Evolutionary conservation across 1,140 invertebrate genomes (phyloP).

Genomic region (Globodera rostochiensis): DNA sequence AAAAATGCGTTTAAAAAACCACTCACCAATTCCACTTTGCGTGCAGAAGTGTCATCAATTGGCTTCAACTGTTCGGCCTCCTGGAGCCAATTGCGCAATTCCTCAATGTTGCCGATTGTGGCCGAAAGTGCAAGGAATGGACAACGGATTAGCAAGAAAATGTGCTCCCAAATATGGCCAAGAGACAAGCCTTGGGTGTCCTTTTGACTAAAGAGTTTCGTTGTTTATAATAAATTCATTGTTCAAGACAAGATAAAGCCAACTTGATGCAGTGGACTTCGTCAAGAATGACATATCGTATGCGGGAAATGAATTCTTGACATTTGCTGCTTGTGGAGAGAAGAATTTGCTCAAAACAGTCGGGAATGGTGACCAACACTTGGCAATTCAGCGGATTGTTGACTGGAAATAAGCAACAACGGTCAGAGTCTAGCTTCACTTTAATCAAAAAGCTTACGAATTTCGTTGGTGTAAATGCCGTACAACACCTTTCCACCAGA

Average conservation of each 20-base stretch:
- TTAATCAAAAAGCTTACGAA: neutral
- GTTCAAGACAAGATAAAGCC: neutral
- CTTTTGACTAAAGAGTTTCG: slow-evolving; percentile 18
- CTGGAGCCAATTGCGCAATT: slow-evolving; percentile 56
- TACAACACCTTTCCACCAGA: slow-evolving; percentile 57
- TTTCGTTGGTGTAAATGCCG: slow-evolving; percentile 52
- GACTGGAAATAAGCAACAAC: slow-evolving; percentile 40
- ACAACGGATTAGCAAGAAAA: slow-evolving; percentile 62
- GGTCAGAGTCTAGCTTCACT: neutral
- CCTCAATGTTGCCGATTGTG: slow-evolving; percentile 59
- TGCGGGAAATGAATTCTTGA: slow-evolving; percentile 58
- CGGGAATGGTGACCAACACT: slow-evolving; percentile 63
- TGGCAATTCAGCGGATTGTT: slow-evolving; percentile 61
- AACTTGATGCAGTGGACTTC: slow-evolving; percentile 65
- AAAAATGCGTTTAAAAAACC: neutral
- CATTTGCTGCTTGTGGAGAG: slow-evolving; percentile 55
- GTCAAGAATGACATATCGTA: slow-evolving; percentile 64
- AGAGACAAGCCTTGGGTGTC: slow-evolving; percentile 29
- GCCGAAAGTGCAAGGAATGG: slow-evolving; percentile 64
- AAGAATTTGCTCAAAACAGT: slow-evolving; percentile 59
- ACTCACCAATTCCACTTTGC: slow-evolving; percentile 49
- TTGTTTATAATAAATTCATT: neutral
- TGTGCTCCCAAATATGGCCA: slow-evolving; percentile 65
- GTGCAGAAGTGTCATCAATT: slow-evolving; percentile 31
- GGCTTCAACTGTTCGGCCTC: slow-evolving; percentile 50